A percentile compares a stretch with the other conserved stretches of the same genome.
phyloP scores from a whole-genome alignment of 2,113 vertebrate genomes.

The Nothoprocta pentlandii region DNA sequence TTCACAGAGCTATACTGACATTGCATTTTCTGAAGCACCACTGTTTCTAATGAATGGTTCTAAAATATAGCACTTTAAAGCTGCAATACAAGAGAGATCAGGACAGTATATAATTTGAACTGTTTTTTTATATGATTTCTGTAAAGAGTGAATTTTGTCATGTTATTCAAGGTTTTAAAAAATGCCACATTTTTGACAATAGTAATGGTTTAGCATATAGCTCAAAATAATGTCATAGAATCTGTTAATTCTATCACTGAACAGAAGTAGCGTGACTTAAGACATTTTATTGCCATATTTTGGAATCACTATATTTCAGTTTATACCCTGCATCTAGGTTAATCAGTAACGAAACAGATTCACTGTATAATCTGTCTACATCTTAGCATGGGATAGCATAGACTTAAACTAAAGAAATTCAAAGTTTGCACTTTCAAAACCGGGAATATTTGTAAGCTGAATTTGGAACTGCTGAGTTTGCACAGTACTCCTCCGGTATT shows the following conservation, averaged over 20 bases:
- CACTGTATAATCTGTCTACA: not conserved
- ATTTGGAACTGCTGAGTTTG: not conserved
- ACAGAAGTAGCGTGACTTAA: not conserved
- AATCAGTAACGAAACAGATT: not conserved
- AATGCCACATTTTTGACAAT: constrained; percentile 8
- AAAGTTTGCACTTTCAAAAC: not conserved
- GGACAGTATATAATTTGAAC: not conserved
- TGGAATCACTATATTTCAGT: not conserved
- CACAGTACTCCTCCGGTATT: not conserved
- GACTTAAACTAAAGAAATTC: rapidly evolving
- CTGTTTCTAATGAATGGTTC: constrained; percentile 70
- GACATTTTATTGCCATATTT: not conserved
- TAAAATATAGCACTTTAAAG: constrained; percentile 81
- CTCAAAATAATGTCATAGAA: not conserved
- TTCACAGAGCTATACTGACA: constrained; percentile 41
- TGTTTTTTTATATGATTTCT: not conserved
- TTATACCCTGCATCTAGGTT: not conserved
- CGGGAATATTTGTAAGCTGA: not conserved
- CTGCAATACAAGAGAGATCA: constrained; percentile 82
- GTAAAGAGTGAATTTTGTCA: constrained; percentile 6
- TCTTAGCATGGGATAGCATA: not conserved
- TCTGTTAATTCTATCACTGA: not conserved
- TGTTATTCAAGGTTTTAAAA: constrained; percentile 54
- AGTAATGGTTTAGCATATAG: not conserved
- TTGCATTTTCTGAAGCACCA: constrained; percentile 71